Percentiles rank a stretch among this genome's conserved stretches.
Conservation (phyloP, 2,113 vertebrate species). For the Charadrius vociferus region DNA sequence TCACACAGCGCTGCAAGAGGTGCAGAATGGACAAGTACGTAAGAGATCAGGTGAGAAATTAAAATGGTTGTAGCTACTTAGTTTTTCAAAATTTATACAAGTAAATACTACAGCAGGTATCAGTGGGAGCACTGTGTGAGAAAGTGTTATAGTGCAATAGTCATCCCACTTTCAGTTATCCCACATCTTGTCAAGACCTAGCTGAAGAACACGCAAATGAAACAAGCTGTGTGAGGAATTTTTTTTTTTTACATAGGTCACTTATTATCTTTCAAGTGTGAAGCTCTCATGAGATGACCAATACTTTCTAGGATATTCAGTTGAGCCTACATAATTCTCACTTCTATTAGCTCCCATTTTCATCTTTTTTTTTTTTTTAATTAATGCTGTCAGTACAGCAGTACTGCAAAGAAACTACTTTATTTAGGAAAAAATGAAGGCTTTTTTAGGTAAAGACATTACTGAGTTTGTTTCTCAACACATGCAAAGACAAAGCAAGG, state of each 20-base stretch:
- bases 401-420: neutral
- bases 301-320: neutral
- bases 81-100: neutral
- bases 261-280: neutral
- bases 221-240: neutral
- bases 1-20: neutral
- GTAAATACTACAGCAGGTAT: neutral
- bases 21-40: neutral
- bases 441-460: neutral
- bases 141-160: neutral
- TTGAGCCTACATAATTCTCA: neutral
- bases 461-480: neutral
- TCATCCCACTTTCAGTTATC: neutral
- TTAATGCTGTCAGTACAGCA: neutral
- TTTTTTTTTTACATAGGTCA: neutral
- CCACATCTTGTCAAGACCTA: rapidly evolving
- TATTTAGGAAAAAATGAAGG: neutral
- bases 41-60: neutral
- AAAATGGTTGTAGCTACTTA: neutral
- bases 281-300: neutral
- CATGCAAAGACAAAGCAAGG: neutral
- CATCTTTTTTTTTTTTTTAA: neutral
- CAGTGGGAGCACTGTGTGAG: neutral
- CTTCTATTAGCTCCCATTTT: neutral
- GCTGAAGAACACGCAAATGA: neutral